A percentile compares a stretch with the other conserved stretches of the same genome.
phyloP scores from a whole-genome alignment of 2,113 vertebrate species.

The Atherinomorus stipes region DNA sequence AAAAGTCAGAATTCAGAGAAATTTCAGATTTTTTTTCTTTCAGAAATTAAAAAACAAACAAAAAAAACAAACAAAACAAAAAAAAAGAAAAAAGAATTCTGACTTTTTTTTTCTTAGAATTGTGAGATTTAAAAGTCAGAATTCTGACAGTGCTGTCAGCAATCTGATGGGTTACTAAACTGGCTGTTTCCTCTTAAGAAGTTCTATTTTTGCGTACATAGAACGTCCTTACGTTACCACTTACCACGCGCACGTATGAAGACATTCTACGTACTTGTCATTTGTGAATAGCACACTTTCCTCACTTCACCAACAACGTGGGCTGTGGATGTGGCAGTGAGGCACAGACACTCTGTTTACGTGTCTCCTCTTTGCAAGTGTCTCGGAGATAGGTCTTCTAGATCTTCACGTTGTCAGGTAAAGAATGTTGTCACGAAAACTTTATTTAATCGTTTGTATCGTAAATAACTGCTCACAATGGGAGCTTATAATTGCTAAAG shows the following conservation, averaged over 20 bases:
- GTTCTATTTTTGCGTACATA: slow-evolving; percentile 12
- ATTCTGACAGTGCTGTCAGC: no score
- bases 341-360: slow-evolving; percentile 19
- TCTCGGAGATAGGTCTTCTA: neutral
- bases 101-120: no score
- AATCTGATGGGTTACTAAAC: no score
- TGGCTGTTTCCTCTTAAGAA: neutral
- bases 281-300: slow-evolving; percentile 40
- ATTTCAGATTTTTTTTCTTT: no score
- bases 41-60: no score
- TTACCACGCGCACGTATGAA: neutral
- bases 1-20: no score
- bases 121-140: no score
- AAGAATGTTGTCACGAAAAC: neutral
- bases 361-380: slow-evolving; percentile 47
- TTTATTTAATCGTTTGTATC: neutral
- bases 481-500: slow-evolving; percentile 33
- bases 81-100: no score
- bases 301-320: slow-evolving; percentile 44
- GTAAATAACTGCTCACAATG: neutral
- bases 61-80: no score
- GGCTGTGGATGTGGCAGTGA: slow-evolving; percentile 77
- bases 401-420: slow-evolving; percentile 27
- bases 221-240: neutral
- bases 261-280: neutral